A percentile compares a stretch with the other conserved stretches of the same genome.
Conservation (phyloP, 1,140 invertebrate genomes). For the Euwallacea fornicatus region DNA sequence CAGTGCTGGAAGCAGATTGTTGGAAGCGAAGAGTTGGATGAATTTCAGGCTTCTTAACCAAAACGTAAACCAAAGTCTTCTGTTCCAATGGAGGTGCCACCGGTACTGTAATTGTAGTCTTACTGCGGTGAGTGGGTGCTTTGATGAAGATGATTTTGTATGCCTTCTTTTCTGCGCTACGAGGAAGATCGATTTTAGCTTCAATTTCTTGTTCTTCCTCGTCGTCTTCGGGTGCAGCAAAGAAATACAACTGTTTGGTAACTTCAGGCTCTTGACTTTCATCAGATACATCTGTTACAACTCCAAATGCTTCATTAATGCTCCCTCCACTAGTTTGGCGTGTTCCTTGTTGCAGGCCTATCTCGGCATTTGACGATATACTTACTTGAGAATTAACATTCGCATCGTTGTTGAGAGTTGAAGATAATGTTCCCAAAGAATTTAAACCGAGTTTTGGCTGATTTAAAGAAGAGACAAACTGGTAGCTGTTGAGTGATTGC, state of each 20-base stretch:
- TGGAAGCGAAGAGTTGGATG: conserved; percentile 74
- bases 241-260: conserved; percentile 43
- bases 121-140: conserved; percentile 74
- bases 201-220: conserved; percentile 25
- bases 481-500: conserved; percentile 22
- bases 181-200: conserved; percentile 29
- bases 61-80: conserved; percentile 84
- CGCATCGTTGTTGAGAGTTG: not conserved
- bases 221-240: conserved; percentile 41
- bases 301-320: conserved; percentile 27
- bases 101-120: conserved; percentile 64
- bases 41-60: conserved; percentile 82
- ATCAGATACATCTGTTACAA: conserved; percentile 5
- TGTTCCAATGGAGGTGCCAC: conserved; percentile 74
- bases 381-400: conserved; percentile 10
- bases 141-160: conserved; percentile 91
- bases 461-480: conserved; percentile 3
- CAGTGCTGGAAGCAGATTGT: conserved; percentile 68
- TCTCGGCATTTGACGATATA: not conserved
- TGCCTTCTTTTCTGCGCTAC: conserved; percentile 62
- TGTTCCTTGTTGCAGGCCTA: not conserved
- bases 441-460: conserved; percentile 1
- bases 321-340: conserved; percentile 17
- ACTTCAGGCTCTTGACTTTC: conserved; percentile 28
- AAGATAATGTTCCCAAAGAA: conserved; percentile 1